Evolutionary conservation across 2,113 vertebrate species (phyloP).

Genomic region (Macrotis lagotis): DNA sequence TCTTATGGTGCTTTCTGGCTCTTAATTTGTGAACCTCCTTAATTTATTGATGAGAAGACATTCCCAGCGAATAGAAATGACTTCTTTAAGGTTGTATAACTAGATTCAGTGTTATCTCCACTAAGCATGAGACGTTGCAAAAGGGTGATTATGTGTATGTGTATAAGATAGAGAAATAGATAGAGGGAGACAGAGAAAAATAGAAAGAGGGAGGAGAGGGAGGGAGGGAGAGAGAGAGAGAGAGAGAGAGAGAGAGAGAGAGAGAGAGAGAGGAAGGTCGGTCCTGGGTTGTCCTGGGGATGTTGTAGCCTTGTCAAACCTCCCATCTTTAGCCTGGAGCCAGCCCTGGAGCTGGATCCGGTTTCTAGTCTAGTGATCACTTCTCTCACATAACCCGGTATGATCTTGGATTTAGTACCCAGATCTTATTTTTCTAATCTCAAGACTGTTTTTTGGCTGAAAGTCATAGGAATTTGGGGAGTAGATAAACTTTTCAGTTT

Average conservation of each 20-base stretch:
- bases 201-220: not conserved
- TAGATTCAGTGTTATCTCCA: not conserved
- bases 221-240: too few relatives aligned
- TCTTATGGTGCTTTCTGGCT: not conserved
- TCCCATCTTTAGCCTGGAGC: not conserved
- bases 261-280: not conserved
- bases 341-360: not conserved
- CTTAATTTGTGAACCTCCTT: not conserved
- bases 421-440: not conserved
- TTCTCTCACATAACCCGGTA: not conserved
- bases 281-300: not conserved
- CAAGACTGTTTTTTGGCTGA: constrained; percentile 24
- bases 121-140: not conserved
- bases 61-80: not conserved
- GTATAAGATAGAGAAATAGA: not conserved
- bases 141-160: not conserved
- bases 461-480: not conserved
- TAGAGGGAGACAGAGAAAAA: not conserved
- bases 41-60: not conserved
- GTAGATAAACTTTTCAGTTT: not conserved
- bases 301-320: not conserved
- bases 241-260: too few relatives aligned
- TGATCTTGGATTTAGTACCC: not conserved
- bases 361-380: not conserved
- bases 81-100: not conserved